Conservation (phyloP, 37 sponge, comb jelly and placozoan species). For the Axinella damicornis region DNA sequence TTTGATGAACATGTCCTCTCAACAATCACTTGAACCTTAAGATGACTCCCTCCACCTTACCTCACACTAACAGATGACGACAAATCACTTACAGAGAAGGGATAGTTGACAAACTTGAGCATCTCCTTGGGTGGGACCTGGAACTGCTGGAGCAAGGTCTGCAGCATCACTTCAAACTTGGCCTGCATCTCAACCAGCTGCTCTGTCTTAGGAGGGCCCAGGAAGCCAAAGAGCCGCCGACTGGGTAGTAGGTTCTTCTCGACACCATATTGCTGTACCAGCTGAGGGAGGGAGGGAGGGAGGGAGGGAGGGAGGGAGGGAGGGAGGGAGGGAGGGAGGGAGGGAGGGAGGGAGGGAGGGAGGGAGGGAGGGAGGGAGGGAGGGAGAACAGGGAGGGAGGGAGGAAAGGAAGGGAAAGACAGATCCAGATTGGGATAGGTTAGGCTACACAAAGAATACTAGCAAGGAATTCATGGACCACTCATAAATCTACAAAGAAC, state of each 20-base stretch:
- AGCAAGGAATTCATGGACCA: too few relatives aligned
- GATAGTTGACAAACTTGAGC: slow-evolving; percentile 76
- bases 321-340: too few relatives aligned
- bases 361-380: too few relatives aligned
- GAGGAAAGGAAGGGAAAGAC: too few relatives aligned
- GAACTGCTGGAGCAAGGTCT: slow-evolving; percentile 44
- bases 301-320: too few relatives aligned
- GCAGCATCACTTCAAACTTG: slow-evolving; percentile 59
- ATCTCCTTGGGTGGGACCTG: slow-evolving; percentile 64
- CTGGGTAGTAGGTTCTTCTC: slow-evolving; percentile 51
- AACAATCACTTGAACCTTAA: too few relatives aligned
- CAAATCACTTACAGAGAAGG: slow-evolving; percentile 58
- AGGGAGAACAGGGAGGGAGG: too few relatives aligned
- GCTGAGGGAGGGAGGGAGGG: slow-evolving; percentile 13
- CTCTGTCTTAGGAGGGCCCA: slow-evolving; percentile 2
- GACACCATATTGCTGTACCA: slow-evolving; percentile 38
- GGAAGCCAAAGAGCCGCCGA: slow-evolving; percentile 24
- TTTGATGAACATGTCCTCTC: too few relatives aligned
- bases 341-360: too few relatives aligned
- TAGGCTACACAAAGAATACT: too few relatives aligned
- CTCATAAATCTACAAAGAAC: too few relatives aligned
- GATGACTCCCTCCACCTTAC: not conserved
- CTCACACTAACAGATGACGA: slow-evolving; percentile 43
- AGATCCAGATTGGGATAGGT: too few relatives aligned
- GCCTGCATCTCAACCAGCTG: slow-evolving; percentile 19